A percentile compares a stretch with the other conserved stretches of the same genome.
Conservation (phyloP, 2,113 vertebrate genomes). For the Paratilapia polleni region DNA sequence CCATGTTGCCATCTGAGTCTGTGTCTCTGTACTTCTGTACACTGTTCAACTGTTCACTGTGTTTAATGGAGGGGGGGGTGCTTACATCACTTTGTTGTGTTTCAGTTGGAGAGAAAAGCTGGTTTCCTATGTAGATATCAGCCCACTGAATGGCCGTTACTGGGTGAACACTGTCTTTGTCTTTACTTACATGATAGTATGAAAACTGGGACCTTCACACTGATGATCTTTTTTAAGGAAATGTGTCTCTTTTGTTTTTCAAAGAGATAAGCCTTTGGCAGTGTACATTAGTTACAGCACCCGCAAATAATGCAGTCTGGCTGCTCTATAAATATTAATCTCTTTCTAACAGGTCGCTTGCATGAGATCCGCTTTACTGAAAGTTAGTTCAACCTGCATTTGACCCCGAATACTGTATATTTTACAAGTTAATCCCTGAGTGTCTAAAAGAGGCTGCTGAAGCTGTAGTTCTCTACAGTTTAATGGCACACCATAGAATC, state of each 20-base stretch:
- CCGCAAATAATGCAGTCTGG: not conserved
- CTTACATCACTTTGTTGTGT: slow-evolving; percentile 26
- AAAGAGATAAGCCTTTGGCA: not conserved
- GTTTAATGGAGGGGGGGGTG: not conserved
- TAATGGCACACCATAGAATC: not conserved
- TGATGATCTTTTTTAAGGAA: slow-evolving; percentile 18
- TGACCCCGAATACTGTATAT: slow-evolving; percentile 3
- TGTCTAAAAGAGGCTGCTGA: not conserved
- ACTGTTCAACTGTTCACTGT: not conserved
- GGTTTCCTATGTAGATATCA: not conserved
- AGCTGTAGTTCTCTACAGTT: not conserved
- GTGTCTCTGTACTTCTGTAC: slow-evolving; percentile 17
- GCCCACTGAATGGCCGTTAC: not conserved
- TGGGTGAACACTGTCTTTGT: not conserved
- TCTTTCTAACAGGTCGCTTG: not conserved
- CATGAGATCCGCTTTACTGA: slow-evolving; percentile 12
- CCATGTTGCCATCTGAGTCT: slow-evolving; percentile 31
- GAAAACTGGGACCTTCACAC: not conserved
- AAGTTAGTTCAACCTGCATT: slow-evolving; percentile 18
- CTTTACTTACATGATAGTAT: not conserved
- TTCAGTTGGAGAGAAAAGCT: slow-evolving; percentile 12
- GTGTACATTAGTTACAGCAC: slow-evolving; percentile 2
- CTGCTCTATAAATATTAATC: slow-evolving; percentile 29
- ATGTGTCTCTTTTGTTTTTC: slow-evolving; percentile 19
- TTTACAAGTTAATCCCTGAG: not conserved